These are phyloP conservation scores for Emesis russula DNA, from an alignment of 2,888 invertebrate genomes.

Conservation along the genomic window DNA sequence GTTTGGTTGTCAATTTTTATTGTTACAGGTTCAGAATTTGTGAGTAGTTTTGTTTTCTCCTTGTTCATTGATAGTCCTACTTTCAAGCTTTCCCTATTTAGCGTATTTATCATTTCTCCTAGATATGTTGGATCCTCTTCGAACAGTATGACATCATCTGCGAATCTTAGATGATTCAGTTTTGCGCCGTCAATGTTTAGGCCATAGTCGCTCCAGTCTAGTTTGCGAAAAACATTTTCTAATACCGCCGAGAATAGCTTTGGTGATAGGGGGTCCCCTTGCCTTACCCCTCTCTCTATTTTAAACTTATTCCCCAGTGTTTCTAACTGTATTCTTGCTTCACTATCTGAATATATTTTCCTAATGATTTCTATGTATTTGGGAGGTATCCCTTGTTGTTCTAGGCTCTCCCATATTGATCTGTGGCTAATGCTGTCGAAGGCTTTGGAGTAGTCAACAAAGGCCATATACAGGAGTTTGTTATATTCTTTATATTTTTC, in stretches of 20 bases:
- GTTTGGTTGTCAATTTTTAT: too few species aligned
- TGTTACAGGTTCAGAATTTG: too few species aligned
- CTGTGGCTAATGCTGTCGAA: not conserved
- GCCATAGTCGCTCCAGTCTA: slow-evolving; percentile 38
- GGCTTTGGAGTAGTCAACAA: slow-evolving; percentile 19
- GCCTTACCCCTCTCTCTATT: slow-evolving; percentile 55
- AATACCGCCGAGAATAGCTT: slow-evolving; percentile 20
- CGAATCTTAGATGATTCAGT: slow-evolving; percentile 30
- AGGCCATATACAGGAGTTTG: too few species aligned
- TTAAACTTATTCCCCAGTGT: not conserved
- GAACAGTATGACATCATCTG: too few species aligned
- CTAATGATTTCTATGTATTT: not conserved
- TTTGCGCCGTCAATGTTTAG: not conserved
- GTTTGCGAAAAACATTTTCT: slow-evolving; percentile 19
- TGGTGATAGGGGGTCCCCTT: slow-evolving; percentile 52
- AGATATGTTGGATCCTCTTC: slow-evolving; percentile 13
- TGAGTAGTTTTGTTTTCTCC: too few species aligned
- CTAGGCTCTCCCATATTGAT: too few species aligned
- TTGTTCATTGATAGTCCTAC: too few species aligned
- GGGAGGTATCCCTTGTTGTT: not conserved
- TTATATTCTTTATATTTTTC: too few species aligned
- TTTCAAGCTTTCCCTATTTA: too few species aligned
- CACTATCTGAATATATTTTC: not conserved
- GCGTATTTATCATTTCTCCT: too few species aligned
- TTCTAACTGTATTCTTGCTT: not conserved